Percentiles rank a stretch among this genome's conserved stretches.
phyloP scores from a whole-genome alignment of 2,888 invertebrate genomes.

The Cataglyphis livida region DNA sequence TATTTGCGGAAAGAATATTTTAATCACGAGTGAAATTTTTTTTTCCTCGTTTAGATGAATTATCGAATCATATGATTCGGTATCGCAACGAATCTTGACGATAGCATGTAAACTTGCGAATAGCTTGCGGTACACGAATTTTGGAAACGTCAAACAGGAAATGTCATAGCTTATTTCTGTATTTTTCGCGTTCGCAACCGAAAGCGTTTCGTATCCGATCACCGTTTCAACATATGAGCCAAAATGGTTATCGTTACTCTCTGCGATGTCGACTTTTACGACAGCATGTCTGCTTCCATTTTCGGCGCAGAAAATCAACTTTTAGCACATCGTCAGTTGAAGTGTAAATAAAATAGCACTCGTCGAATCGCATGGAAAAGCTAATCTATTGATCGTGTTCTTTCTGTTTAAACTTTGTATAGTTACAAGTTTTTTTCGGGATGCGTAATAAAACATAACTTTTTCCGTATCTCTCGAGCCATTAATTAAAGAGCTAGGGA shows the following conservation, averaged over 20 bases:
- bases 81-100: not conserved
- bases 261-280: slow-evolving; percentile 38
- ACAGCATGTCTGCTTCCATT: not conserved
- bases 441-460: slow-evolving; percentile 39
- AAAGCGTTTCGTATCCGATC: not conserved
- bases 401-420: slow-evolving; percentile 24
- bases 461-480: slow-evolving; percentile 15
- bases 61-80: not conserved
- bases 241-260: slow-evolving; percentile 33
- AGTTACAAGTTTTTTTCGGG: slow-evolving; percentile 17
- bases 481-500: not conserved
- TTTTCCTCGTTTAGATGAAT: not conserved
- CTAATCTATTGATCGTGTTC: not conserved
- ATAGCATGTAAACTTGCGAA: not conserved
- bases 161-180: not conserved
- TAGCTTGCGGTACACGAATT: not conserved
- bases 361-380: slow-evolving; percentile 31
- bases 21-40: not conserved
- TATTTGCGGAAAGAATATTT: not conserved
- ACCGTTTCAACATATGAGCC: not conserved
- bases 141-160: not conserved
- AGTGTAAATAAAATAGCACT: slow-evolving; percentile 34
- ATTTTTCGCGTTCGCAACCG: slow-evolving; percentile 1
- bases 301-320: slow-evolving; percentile 14
- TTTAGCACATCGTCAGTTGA: slow-evolving; percentile 17